Evolutionary conservation across 2,888 invertebrate genomes (phyloP).

Genomic region (Macrosiphum euphorbiae): DNA sequence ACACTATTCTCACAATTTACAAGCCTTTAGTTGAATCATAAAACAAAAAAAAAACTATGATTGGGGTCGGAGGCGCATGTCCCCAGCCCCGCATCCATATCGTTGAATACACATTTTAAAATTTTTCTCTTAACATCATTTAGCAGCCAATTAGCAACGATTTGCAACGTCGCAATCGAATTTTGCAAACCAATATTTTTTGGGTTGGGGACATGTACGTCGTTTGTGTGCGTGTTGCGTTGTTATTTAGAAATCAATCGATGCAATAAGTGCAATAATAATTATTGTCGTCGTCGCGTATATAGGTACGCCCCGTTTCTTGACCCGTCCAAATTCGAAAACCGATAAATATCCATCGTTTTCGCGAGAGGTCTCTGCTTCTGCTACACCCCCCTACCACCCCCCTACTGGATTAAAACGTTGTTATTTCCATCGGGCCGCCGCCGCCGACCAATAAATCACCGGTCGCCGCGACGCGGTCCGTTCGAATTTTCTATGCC

Average conservation of each 20-base stretch:
- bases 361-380: background rate
- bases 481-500: slow-evolving; percentile 35
- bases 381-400: background rate
- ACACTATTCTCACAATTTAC: too few species aligned
- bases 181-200: too few species aligned
- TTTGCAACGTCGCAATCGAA: too few species aligned
- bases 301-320: background rate
- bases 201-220: too few species aligned
- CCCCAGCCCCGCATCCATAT: too few species aligned
- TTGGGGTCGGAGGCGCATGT: too few species aligned
- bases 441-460: slow-evolving; percentile 27
- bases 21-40: too few species aligned
- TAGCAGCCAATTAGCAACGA: too few species aligned
- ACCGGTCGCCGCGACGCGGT: background rate
- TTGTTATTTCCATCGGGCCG: background rate
- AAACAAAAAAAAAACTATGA: too few species aligned
- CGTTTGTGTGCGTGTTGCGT: too few species aligned
- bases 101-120: too few species aligned
- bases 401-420: slow-evolving; percentile 17
- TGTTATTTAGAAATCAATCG: background rate
- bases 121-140: too few species aligned
- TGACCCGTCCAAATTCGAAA: slow-evolving; percentile 30
- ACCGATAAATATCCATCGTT: slow-evolving; percentile 50
- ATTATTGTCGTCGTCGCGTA: background rate
- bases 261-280: background rate